Evolutionary conservation across 1,140 invertebrate species (phyloP).

Genomic region (Heliconius eleuchia): DNA sequence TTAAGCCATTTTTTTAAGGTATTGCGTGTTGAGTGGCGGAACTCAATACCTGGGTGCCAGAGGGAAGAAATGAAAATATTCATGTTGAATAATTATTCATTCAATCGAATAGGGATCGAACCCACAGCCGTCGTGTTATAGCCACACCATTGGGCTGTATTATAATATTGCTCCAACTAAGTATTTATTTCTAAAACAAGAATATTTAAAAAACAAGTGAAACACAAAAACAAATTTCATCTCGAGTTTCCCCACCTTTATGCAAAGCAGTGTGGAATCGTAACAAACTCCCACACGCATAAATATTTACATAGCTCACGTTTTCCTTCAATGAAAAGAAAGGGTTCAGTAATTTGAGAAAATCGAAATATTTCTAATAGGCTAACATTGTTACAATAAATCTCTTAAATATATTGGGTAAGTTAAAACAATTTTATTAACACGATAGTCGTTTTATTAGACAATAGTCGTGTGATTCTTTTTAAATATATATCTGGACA

Average conservation of each 20-base stretch:
- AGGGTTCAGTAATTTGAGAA: not conserved
- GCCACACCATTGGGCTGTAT: no score
- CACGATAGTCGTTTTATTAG: no score
- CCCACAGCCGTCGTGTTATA: no score
- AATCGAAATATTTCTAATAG: not conserved
- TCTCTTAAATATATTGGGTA: not conserved
- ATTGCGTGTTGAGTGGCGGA: no score
- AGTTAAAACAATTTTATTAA: not conserved
- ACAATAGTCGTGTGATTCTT: not conserved
- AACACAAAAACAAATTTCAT: not conserved
- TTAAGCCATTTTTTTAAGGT: no score
- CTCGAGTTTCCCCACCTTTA: not conserved
- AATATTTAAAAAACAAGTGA: not conserved
- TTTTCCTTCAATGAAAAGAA: not conserved
- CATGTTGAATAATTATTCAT: no score
- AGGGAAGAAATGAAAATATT: no score
- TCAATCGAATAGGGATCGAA: no score
- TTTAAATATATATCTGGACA: not conserved
- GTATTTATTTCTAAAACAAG: not conserved
- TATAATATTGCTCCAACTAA: no score
- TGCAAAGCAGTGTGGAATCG: not conserved
- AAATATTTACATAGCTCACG: slow-evolving; percentile 7
- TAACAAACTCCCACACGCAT: not conserved
- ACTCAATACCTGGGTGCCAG: no score
- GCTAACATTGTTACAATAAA: not conserved